Conservation (phyloP, 2,888 invertebrate genomes). For the Gastrophysa polygoni region DNA sequence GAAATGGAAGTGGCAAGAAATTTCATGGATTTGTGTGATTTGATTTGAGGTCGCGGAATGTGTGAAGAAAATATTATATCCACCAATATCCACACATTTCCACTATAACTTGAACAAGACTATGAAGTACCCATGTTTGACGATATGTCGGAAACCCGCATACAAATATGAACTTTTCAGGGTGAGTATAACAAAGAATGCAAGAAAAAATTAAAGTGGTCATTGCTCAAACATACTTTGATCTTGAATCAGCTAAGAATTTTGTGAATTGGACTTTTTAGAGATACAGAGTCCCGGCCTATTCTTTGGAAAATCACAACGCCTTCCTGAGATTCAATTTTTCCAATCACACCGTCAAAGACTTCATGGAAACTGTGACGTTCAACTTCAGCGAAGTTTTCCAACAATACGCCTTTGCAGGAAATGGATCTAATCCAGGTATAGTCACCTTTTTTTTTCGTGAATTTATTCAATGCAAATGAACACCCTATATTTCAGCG, state of each 20-base stretch:
- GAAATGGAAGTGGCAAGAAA: too few species aligned
- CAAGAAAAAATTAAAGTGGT: too few species aligned
- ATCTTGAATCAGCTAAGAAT: too few species aligned
- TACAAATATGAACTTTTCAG: constrained; percentile 64
- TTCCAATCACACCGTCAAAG: not conserved
- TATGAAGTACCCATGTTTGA: constrained; percentile 70
- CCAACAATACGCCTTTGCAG: not conserved
- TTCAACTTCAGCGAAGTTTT: not conserved
- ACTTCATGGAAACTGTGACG: not conserved
- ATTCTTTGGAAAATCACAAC: not conserved
- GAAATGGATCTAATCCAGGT: not conserved
- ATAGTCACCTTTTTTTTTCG: too few species aligned
- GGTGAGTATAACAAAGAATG: constrained; percentile 59
- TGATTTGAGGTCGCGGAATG: constrained; percentile 64
- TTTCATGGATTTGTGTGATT: not conserved
- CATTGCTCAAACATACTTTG: too few species aligned
- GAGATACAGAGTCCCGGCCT: not conserved
- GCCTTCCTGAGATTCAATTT: not conserved
- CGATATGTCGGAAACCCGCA: constrained; percentile 70
- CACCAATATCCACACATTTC: constrained; percentile 72
- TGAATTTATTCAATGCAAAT: too few species aligned
- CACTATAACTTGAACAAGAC: constrained; percentile 71
- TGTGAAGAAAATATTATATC: constrained; percentile 64
- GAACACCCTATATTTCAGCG: too few species aligned
- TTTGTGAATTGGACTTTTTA: not conserved